Base-by-base conservation (phyloP, 2,797 vertebrate genomes). In the Rhabdophis nuchalis region DNA sequence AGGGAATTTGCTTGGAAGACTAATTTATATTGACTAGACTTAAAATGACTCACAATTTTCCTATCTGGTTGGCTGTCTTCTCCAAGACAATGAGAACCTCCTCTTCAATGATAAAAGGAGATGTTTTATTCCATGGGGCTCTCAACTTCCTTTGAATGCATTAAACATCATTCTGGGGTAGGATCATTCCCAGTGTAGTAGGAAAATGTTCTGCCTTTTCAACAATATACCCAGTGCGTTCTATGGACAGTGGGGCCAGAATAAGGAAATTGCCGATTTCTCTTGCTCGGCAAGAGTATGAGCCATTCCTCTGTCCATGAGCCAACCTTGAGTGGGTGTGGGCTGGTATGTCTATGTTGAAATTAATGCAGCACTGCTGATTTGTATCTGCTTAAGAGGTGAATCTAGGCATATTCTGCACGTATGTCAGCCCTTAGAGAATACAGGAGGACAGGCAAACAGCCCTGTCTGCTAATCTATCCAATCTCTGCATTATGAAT, bases 81-180 rank as follows among this genome's bases (percentile, higher is more conserved):
- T 91, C 16, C 61, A 91, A 85, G 53, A 36, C 85, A 94, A 60
- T 93, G 90, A 94, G 94, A 92, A 57, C 92, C 87, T 93, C 64
- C 64, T 77, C 20, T 11, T 87, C 6, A 87, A 12, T 36, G 54
- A 56, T 53, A 53, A 72, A 72, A 53, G 50, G 50, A 72, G 50
- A 23, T 4, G 16, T 36, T 53, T 68, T 54, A 72, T 72, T 13
- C 29, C 12, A 32, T 5, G 50, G 52, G n/a, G 12, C n/a, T 87
- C 36, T 89, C 53, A 32, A 23, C 61, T 25, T 10, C 61, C n/a
- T 89, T 32, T 32, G 11, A 52, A 54, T 54, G 46, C 9, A 8
- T 36, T 20, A 32, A 89, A 89, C 52, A 10, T 25, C 27, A 53
- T 20, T 20, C 20, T 82, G 41, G 7, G 10, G 6, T 36, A 57